Evolutionary conservation across 2,113 vertebrate genomes (phyloP), one percentile per base, ranked within the genome.

Genomic region (Anas platyrhynchos): DNA sequence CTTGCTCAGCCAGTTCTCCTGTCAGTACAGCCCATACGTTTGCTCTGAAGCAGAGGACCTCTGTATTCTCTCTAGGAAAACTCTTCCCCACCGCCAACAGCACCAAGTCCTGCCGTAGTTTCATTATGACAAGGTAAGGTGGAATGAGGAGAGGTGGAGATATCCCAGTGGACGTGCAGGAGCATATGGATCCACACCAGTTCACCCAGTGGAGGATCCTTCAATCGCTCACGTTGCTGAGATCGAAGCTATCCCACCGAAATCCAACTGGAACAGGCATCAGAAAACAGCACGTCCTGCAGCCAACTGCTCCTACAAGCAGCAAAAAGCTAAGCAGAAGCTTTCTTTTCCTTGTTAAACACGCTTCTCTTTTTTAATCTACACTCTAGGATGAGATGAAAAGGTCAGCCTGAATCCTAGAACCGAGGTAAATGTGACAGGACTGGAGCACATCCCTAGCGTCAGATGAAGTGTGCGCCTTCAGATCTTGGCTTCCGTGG

Each of bases 51-150:
- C 41, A 86, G 44, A 2, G 2, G 90, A 90, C 61, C 43, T 91
- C 62, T 87, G 27, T 4, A 36, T 59, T 78, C 77, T 88, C 80
- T 92, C 92, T 58, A 96, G 92, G 88, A 96, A 93, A 94, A 65
- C 0, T 16, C 34, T 82, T 27, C 23, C 58, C n/a, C 50, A 15
- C 46, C 50, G 7, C 36, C 52, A 58, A 2, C 18, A n/a, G 34
- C 11, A 11, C 31, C 5, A 77, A 77, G 73, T 69, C 18, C 36
- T 61, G 56, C 1, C 72, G 69, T 29, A 21, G 18, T 48, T 84
- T 69, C 59, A 29, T 41, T 41, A 44, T 2, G 22, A 13, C 11
- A 56, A 65, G 17, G 44, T 12, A 69, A 65, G 16, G 18, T 31
- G 12, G n/a, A 52, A n/a, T 44, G 48, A 78, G 21, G 48, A 65